Evolutionary conservation across 1,140 invertebrate species (phyloP), one percentile per base, ranked within the genome.

Genomic region (Neodiprion virginianus): DNA sequence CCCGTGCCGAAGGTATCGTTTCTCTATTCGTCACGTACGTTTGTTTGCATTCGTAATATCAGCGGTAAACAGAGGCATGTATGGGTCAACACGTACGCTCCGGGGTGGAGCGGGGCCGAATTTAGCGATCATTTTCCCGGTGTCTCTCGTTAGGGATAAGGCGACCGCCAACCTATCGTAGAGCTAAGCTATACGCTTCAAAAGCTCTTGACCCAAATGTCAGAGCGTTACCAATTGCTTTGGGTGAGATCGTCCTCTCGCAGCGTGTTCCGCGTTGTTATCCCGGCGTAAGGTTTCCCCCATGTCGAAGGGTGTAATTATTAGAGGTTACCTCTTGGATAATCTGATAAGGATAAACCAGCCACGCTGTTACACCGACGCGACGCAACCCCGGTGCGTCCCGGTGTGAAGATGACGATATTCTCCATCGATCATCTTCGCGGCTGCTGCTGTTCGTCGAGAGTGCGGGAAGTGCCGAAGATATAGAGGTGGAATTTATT

Each of bases 131-230:
- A 61, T 12, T 61, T 5, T 61, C n/a, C 53, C 53, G 53, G 11
- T 61, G n/a, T 61, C 28, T 40, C 53, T 61, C 53, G 8, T 61
- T 61, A 8, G 53, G 53, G 53, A 40, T 61, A 61, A 61, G 53
- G 53, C 53, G n/a, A 61, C 53, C 53, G 53, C 53, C 53, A 61
- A 61, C 53, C 53, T 61, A 61, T 61, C 53, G n/a, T 5, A 61
- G 4, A 61, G 8, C 28, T 40, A 40, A 40, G 53, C 53, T 61
- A 3, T 61, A 61, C 53, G 53, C 53, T 12, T 61, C n/a, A 61
- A 61, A 17, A 61, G 53, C 53, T 61, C 53, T 61, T 61, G 53
- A 61, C 53, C 53, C 53, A 61, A 61, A 61, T 61, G 8, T 61
- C 11, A 17, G 5, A 8, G n/a, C 53, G 53, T 61, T 61, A 61